A percentile compares a stretch with the other conserved stretches of the same genome.
Conservation (phyloP, 2,888 invertebrate genomes). For the Lamellibrachia satsuma region DNA sequence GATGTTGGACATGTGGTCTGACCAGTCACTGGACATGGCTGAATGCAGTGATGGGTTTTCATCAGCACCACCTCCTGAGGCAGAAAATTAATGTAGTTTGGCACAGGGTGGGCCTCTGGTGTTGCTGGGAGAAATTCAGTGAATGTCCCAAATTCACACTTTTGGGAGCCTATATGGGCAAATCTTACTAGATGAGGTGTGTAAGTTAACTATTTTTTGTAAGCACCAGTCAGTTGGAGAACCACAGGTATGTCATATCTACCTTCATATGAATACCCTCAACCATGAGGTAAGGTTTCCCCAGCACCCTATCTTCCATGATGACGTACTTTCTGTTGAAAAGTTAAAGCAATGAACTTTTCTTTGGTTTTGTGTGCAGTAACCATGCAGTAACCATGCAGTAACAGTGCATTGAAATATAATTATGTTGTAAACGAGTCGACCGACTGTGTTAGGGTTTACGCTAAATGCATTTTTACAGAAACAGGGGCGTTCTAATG, state of each 20-base stretch:
- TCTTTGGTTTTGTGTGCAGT: background rate
- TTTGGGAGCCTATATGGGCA: background rate
- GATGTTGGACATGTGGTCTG: background rate
- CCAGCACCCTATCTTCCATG: background rate
- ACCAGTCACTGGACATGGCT: background rate
- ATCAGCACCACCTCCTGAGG: background rate
- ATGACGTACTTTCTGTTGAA: background rate
- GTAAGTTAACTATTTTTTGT: background rate
- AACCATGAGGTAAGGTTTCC: background rate
- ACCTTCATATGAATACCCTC: background rate
- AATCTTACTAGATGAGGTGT: background rate
- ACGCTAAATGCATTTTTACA: background rate
- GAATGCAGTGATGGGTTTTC: background rate
- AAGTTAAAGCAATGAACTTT: background rate
- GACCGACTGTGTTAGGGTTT: background rate
- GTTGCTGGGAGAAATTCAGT: background rate
- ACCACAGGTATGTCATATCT: background rate
- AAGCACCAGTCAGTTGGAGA: background rate
- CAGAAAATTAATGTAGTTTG: background rate
- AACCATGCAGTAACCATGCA: background rate
- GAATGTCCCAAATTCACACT: background rate
- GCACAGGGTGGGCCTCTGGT: background rate
- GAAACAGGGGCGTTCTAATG: background rate
- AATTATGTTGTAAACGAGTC: background rate
- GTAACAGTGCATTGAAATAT: background rate